Base-by-base conservation (phyloP, 35 echinoderm and acorn worm species). In the Eucidaris tribuloides region DNA sequence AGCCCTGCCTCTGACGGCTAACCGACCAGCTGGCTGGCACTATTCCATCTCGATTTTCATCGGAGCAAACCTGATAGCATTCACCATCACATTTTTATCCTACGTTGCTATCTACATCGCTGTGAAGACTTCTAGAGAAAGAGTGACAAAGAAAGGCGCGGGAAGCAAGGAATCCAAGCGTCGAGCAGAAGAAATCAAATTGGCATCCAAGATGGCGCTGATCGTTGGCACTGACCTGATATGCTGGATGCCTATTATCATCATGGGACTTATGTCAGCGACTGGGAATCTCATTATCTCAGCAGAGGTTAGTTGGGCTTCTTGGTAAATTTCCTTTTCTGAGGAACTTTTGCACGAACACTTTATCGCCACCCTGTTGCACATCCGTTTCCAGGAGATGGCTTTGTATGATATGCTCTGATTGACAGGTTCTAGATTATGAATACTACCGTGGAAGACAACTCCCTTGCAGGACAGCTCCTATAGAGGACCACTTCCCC, bases 211-310 rank as follows among this genome's bases (percentile, higher is more conserved):
- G 44, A 90, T 90, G 88, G 64, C 81, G 0, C n/a, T 90, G 7
- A 83, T 90, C 19, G 88, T 90, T 2, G 50, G 64, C 15, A 90
- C 88, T 0, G 80, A 90, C 41, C 54, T 90, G 33, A 40, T 74
- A 0, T 90, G 88, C 54, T 90, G 88, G 88, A 41, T 90, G 65
- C 88, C 88, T 15, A 72, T 90, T 19, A 84, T 90, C 64, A 65
- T 90, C 25, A 84, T 90, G 79, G 80, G 80, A 1, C 65, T 90
- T 52, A 14, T 83, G 17, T 82, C 80, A 22, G 80, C 54, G 5
- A 24, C 58, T 32, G 59, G 68, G 34, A 74, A 74, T 42, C 68
- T 74, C 37, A 25, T 20, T 22, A 64, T 42, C 28, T 74, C 68
- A 20, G 68, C 68, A 42, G 35, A 74, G 68, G 68, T 74, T 54